A percentile compares a stretch with the other conserved stretches of the same genome.
Conservation (phyloP, 2,113 vertebrate species). For the Platysternon megacephalum region DNA sequence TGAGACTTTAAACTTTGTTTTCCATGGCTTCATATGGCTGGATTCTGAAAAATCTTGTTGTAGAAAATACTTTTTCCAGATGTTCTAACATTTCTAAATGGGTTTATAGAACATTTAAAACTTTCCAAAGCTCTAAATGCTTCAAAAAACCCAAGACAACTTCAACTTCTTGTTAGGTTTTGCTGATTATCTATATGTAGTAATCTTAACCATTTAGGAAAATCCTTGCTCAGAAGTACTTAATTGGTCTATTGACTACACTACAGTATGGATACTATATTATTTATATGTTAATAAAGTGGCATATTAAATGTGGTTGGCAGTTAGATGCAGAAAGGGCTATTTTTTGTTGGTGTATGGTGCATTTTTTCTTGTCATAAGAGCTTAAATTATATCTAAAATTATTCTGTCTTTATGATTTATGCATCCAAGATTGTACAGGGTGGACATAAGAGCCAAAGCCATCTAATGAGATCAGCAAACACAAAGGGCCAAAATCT, state of each 20-base stretch:
- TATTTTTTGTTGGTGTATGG: fast-evolving
- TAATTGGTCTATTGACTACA: background rate
- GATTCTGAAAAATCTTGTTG: background rate
- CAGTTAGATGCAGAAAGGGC: background rate
- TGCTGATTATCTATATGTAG: background rate
- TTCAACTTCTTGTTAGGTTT: background rate
- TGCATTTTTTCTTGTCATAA: background rate
- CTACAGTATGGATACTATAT: background rate
- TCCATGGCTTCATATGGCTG: background rate
- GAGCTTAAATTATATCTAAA: background rate
- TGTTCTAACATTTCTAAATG: background rate
- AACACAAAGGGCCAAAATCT: background rate
- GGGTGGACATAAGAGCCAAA: background rate
- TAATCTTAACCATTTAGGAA: background rate
- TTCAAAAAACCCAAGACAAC: background rate
- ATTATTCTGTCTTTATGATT: background rate
- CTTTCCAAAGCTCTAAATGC: background rate
- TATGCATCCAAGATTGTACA: background rate
- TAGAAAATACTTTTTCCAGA: background rate
- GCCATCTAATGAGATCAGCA: background rate
- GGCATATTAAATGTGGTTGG: background rate
- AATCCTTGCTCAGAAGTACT: background rate
- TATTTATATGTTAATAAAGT: fast-evolving
- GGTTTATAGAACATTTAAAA: background rate
- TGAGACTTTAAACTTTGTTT: background rate